Conservation (phyloP, 2,888 invertebrate species). For the Chrysina gloriosa region DNA sequence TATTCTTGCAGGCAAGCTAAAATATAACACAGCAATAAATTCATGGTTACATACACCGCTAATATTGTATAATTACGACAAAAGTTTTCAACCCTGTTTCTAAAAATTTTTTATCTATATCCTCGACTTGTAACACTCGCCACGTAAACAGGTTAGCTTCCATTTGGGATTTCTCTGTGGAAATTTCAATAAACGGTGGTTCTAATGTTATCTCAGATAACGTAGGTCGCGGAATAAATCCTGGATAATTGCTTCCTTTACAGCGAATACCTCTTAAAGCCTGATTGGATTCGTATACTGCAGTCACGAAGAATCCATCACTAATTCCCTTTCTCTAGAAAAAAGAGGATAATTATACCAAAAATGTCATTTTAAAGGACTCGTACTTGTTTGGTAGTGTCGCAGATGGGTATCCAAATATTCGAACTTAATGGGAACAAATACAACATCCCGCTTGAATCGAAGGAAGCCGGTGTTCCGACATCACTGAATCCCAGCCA, state of each 20-base stretch:
- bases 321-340: slow-evolving; percentile 20
- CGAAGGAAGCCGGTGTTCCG: slow-evolving; percentile 82
- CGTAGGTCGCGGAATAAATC: slow-evolving; percentile 87
- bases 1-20: slow-evolving; percentile 85
- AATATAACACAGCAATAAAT: slow-evolving; percentile 51
- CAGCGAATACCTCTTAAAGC: slow-evolving; percentile 87
- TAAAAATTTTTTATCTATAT: slow-evolving; percentile 75
- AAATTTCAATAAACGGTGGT: slow-evolving; percentile 64
- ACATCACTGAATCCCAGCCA: slow-evolving; percentile 87
- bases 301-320: slow-evolving; percentile 81
- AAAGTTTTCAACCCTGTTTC: slow-evolving; percentile 90
- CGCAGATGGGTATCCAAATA: slow-evolving; percentile 85
- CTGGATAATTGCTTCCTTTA: slow-evolving; percentile 88
- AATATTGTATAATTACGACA: slow-evolving; percentile 73
- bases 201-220: slow-evolving; percentile 80
- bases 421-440: slow-evolving; percentile 76
- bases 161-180: slow-evolving; percentile 82
- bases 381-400: slow-evolving; percentile 76
- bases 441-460: slow-evolving; percentile 81
- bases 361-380: slow-evolving; percentile 3
- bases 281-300: slow-evolving; percentile 82
- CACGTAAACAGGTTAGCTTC: slow-evolving; percentile 81
- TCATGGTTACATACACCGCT: slow-evolving; percentile 6
- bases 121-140: slow-evolving; percentile 72
- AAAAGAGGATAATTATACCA: not conserved